phyloP scores from a whole-genome alignment of 2,888 invertebrate genomes.

The Punctoribates punctum region DNA sequence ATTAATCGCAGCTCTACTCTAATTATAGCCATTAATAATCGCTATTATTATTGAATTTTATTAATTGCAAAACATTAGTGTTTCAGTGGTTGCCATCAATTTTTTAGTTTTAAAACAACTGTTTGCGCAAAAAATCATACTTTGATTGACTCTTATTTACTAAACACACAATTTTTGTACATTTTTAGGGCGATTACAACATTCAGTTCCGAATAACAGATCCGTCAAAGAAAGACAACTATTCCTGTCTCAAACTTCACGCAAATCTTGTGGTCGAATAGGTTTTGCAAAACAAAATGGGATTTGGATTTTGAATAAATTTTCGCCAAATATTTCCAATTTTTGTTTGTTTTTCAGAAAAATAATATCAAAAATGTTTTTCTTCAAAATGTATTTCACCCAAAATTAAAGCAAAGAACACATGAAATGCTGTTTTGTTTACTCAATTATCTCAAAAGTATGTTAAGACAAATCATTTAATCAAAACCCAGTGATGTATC shows the following conservation, averaged over 20 bases:
- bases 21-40: neutral
- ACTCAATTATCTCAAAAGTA: too few relatives aligned
- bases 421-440: neutral
- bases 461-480: too few relatives aligned
- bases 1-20: too few relatives aligned
- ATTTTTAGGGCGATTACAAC: conserved; percentile 16
- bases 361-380: neutral
- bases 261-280: neutral
- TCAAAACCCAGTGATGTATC: too few relatives aligned
- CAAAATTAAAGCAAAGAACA: neutral
- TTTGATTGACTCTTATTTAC: neutral
- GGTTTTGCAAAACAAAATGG: too few relatives aligned
- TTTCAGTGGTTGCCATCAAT: neutral
- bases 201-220: conserved; percentile 20
- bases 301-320: too few relatives aligned
- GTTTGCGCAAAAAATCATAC: neutral
- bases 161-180: neutral
- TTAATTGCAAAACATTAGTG: neutral
- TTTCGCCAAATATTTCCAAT: too few relatives aligned
- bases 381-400: neutral
- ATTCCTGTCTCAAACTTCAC: conserved; percentile 4
- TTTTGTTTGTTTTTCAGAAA: neutral
- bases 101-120: neutral
- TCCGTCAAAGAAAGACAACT: neutral
- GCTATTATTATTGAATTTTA: neutral